Evolutionary conservation across 2,113 vertebrate genomes (phyloP), one percentile per base, ranked within the genome.

Genomic region (Perca flavescens): DNA sequence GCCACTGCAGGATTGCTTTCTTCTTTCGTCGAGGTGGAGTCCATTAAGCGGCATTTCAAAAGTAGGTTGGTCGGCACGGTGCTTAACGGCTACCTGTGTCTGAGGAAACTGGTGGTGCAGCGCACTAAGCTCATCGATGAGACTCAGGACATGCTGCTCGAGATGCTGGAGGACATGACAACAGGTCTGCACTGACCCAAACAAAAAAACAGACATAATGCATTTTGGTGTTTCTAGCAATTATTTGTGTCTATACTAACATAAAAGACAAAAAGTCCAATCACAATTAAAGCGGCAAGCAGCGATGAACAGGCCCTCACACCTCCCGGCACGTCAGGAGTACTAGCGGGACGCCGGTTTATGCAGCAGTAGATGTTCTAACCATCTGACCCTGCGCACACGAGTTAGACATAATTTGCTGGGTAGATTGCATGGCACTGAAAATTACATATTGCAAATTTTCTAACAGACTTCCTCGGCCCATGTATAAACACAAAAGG

Each of bases 151-250:
- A 99, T 99, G 98, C 94, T 99, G 88, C 93, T 99, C 73, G 98
- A 99, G 97, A 99, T 99, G 98, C 95, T 99, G 86, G 98, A 99
- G 89, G 98, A 99, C 93, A 99, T 99, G 98, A 99, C 98, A 14
- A 99, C 98, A 96, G 98, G 98, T 99, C 74, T 73, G 21, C 16
- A 14, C 34, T 12, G 9, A 69, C 25, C 15, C 16, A 4, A 4
- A 6, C 40, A 34, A 43, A 43, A 43, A 11, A 54, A 22, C 31
- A 16, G 5, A 57, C 40, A 14, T 9, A 1, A 34, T 63, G 7
- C 22, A 43, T 8, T 25, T 53, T 19, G 25, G 21, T 53, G 16
- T 28, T 71, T 21, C n/a, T 47, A n/a, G 22, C 1, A 34, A 12
- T 36, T 47, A 0, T 77, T 34, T 67, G 16, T 28, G 28, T 64